Evolutionary conservation across 2,797 vertebrate species (phyloP), one percentile per base, ranked within the genome.

Genomic region (Rachycentron canadum): DNA sequence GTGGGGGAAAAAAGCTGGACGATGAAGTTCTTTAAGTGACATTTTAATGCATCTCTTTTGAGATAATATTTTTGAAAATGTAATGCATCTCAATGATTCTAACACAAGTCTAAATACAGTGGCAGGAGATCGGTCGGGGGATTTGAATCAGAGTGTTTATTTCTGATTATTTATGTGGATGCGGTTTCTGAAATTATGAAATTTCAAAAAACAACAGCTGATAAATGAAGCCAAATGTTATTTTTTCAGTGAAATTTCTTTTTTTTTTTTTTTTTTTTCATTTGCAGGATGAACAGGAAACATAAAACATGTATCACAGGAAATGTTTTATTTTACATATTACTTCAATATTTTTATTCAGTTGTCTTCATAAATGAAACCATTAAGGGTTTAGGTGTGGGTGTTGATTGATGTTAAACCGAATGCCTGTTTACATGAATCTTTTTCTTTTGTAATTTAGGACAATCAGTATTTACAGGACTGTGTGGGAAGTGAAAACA

Each of bases 401-500:
- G 50, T 10, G 26, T 21, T 38, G 23, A 8, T 34, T 60, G 21
- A 62, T 7, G 43, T 69, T 63, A 52, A 43, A 50, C 9, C 65
- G 21, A 25, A 59, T 73, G 19, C 10, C 25, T 17, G 13, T 28
- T 50, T 32, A 43, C 38, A 66, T 28, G 0, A 19, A 23, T 75
- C 0, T 47, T 40, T 13, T 2, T 7, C 52, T 65, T 43, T 30
- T n/a, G 21, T n/a, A n/a, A n/a, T 47, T 72, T 55, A 52, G 43
- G 55, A 32, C 28, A 36, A 28, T 55, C 30, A 56, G 21, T 60
- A 45, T 57, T 17, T 7, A 36, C 5, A n/a, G 49, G 14, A 30
- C 14, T 58, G 78, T 1, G 75, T 84, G 64, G 73, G 78, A 83
- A 61, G 79, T 59, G 73, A 75, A 76, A 83, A 69, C 58, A 68